Evolutionary conservation across 2,797 vertebrate genomes (phyloP), one percentile per base, ranked within the genome.

Genomic region (Parotocinclus haroldoi): DNA sequence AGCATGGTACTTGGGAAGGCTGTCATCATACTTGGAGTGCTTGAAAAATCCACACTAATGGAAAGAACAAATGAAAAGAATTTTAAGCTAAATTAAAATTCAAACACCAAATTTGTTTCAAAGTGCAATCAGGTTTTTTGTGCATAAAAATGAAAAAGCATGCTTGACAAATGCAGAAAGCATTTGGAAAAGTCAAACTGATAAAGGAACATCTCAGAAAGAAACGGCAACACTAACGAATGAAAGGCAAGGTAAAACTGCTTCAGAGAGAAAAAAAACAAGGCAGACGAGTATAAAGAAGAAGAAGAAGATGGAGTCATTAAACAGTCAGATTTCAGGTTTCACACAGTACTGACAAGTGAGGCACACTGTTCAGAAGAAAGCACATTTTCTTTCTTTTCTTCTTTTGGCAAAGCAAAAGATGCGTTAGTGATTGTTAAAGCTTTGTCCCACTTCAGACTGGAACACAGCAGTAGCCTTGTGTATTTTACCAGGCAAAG

Each of bases 41-140:
- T 90, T 92, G 86, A 99, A 99, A 92, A 99, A 99, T 79, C 96
- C 96, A 48, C 94, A 99, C 97, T 99, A 82, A 67, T 53, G 45
- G 57, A 44, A 58, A 40, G 36, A 58, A 0, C 59, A 36, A 37
- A 40, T 16, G 52, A 53, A 38, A 77, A 40, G 44, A 10, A 49
- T 13, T 39, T 68, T 63, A 19, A 44, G 36, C 12, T 44, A 16
- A 3, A 53, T 62, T 10, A 5, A 38, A 53, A 40, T 7, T 4
- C 45, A 18, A 17, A 13, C 1, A 40, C 9, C 7, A 14, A 14
- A 53, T 12, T 9, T 17, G 2, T 39, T 40, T 16, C 8, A 46
- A 58, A 17, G 27, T 50, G 1, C 8, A 48, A 48, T 48, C 13
- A 12, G 5, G 1, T n/a, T 8, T n/a, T 49, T 49, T 49, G 48